Evolutionary conservation across 2,797 vertebrate species (phyloP).

Genomic region (Platalea minor): DNA sequence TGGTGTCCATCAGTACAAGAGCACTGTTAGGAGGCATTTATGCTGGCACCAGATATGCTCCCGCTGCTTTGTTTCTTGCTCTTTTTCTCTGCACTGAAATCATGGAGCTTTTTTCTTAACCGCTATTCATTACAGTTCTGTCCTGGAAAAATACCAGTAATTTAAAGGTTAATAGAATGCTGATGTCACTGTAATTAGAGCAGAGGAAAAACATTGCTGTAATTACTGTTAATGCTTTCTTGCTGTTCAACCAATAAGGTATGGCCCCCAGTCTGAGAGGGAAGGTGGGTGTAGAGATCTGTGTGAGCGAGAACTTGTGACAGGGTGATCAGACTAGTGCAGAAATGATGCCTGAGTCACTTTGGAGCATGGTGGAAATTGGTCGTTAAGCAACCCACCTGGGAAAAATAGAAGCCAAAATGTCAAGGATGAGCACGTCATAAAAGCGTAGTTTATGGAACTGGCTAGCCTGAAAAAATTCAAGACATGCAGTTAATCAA

Average conservation of each 20-base stretch:
- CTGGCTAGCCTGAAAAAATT: not conserved
- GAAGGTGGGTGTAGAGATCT: conserved; percentile 63
- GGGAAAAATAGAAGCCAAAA: conserved; percentile 47
- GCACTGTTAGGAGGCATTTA: not conserved
- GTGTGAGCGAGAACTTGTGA: conserved; percentile 43
- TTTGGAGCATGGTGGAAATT: conserved; percentile 36
- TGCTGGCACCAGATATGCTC: not conserved
- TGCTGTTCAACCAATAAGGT: conserved; percentile 68
- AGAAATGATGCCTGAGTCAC: conserved; percentile 59
- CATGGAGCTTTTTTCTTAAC: conserved; percentile 2
- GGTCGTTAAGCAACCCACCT: conserved; percentile 51
- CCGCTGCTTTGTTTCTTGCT: not conserved
- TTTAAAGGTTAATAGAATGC: conserved; percentile 74
- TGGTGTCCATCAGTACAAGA: not conserved
- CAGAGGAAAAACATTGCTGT: conserved; percentile 66
- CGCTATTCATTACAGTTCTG: conserved; percentile 27
- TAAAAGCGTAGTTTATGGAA: not conserved
- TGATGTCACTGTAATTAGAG: conserved; percentile 72
- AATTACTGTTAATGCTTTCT: conserved; percentile 73
- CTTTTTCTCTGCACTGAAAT: not conserved
- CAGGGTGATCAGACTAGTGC: conserved; percentile 62
- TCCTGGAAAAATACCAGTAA: conserved; percentile 69
- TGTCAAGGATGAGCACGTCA: not conserved
- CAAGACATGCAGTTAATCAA: not conserved
- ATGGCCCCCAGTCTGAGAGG: conserved; percentile 29